phyloP scores from a whole-genome alignment of 2,888 invertebrate genomes.

The Byasa hedistus region DNA sequence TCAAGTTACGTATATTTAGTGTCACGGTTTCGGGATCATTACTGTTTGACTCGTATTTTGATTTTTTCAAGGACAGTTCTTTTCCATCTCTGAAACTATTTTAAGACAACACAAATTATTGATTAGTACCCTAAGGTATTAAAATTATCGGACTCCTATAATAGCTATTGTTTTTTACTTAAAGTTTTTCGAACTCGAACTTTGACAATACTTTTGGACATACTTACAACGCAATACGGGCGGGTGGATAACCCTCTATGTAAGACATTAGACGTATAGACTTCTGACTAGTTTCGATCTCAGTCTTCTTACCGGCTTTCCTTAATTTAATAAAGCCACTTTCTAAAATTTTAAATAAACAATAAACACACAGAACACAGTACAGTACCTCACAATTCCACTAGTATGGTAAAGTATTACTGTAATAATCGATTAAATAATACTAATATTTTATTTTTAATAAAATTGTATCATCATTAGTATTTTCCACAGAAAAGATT shows the following conservation, averaged over 20 bases:
- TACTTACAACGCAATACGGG: constrained; percentile 49
- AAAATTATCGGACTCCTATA: background rate
- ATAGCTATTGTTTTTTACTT: background rate
- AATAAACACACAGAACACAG: background rate
- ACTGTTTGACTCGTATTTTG: constrained; percentile 38
- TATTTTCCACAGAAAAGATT: too few relatives aligned
- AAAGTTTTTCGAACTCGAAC: background rate
- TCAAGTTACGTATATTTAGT: constrained; percentile 42
- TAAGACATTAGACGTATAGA: constrained; percentile 32
- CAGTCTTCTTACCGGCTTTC: constrained; percentile 26
- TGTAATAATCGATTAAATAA: too few relatives aligned
- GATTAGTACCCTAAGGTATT: background rate
- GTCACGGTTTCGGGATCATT: constrained; percentile 30
- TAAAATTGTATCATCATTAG: too few relatives aligned
- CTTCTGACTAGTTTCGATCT: constrained; percentile 24
- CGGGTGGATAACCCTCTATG: constrained; percentile 47
- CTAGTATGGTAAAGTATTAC: too few relatives aligned
- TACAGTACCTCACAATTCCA: too few relatives aligned
- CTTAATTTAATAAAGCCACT: constrained; percentile 40
- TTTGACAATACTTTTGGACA: constrained; percentile 9
- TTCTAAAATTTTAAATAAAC: constrained; percentile 38
- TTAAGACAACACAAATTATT: background rate
- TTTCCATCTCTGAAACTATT: constrained; percentile 42
- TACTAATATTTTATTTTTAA: too few relatives aligned
- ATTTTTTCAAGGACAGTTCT: constrained; percentile 34